phyloP scores from a whole-genome alignment of 2,888 invertebrate species.

The Litoditis marina region DNA sequence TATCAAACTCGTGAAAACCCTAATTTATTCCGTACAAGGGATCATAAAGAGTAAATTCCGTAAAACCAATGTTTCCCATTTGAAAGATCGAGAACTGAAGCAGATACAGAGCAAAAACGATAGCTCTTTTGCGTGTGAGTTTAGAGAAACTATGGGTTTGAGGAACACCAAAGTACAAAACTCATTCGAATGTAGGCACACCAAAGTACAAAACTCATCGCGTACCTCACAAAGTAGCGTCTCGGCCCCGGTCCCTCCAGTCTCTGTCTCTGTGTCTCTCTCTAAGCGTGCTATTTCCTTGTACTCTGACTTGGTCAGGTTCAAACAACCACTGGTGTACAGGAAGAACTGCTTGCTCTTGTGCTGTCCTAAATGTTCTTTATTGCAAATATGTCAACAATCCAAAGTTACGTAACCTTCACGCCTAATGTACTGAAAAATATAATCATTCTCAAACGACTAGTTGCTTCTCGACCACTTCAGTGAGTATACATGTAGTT shows the following conservation, averaged over 20 bases:
- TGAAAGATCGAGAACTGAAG: neutral
- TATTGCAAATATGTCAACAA: neutral
- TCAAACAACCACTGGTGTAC: constrained; percentile 17
- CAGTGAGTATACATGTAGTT: too few species aligned
- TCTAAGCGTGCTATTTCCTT: constrained; percentile 8
- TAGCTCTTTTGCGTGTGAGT: neutral
- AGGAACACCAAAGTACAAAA: too few species aligned
- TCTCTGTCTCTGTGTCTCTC: neutral
- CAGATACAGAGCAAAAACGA: neutral
- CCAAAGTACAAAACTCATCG: neutral
- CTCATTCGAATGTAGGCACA: neutral
- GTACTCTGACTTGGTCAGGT: constrained; percentile 12
- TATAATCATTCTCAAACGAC: too few species aligned
- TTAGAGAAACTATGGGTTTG: neutral
- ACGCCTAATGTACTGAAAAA: too few species aligned
- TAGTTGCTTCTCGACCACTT: too few species aligned
- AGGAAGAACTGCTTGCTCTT: constrained; percentile 16
- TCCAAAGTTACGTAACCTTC: too few species aligned
- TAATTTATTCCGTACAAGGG: constrained; percentile 1
- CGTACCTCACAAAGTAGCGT: constrained; percentile 17
- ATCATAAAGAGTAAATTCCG: neutral
- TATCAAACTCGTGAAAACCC: too few species aligned
- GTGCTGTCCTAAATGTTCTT: constrained; percentile 12
- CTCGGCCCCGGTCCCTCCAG: constrained; percentile 14
- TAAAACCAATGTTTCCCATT: neutral